These are phyloP conservation scores for Drosophila orena DNA, from an alignment of 1,140 invertebrate genomes.

Conservation along the genomic window DNA sequence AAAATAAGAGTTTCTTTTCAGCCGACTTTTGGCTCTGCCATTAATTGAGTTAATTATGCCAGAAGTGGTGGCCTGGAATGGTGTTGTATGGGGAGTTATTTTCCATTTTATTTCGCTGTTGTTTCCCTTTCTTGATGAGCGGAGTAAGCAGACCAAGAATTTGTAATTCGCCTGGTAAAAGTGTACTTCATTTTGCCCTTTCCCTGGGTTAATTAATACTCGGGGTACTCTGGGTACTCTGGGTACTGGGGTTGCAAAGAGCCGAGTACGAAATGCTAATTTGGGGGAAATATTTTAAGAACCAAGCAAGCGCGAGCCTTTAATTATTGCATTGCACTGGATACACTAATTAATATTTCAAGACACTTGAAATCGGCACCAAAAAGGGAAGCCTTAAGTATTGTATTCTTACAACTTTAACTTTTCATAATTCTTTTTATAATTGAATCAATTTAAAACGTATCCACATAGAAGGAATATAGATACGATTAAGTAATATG, in stretches of 20 bases:
- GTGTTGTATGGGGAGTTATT: slow-evolving; percentile 18
- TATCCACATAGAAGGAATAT: too few relatives aligned
- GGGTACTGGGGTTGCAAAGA: neutral
- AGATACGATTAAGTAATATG: too few relatives aligned
- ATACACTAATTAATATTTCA: too few relatives aligned
- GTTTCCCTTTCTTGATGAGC: neutral
- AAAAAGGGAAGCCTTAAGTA: too few relatives aligned
- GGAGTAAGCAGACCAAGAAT: slow-evolving; percentile 46
- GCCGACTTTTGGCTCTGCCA: slow-evolving; percentile 24
- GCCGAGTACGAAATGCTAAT: slow-evolving; percentile 18
- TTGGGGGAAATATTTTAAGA: neutral
- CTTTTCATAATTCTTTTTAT: too few relatives aligned
- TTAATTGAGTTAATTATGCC: slow-evolving; percentile 62
- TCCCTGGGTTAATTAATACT: slow-evolving; percentile 22
- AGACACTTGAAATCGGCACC: too few relatives aligned
- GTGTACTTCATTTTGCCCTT: slow-evolving; percentile 13
- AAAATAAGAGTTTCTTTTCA: slow-evolving; percentile 46
- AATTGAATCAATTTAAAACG: too few relatives aligned
- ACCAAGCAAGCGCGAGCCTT: neutral
- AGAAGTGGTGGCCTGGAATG: slow-evolving; percentile 26
- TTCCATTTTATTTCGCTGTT: slow-evolving; percentile 19
- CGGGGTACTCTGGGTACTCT: neutral
- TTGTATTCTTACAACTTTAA: too few relatives aligned
- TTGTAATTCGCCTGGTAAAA: slow-evolving; percentile 30
- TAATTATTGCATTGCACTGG: neutral